A percentile compares a stretch with the other conserved stretches of the same genome.
Evolutionary conservation across 2,888 invertebrate genomes (phyloP).

Genomic region (Drosophila putrida): DNA sequence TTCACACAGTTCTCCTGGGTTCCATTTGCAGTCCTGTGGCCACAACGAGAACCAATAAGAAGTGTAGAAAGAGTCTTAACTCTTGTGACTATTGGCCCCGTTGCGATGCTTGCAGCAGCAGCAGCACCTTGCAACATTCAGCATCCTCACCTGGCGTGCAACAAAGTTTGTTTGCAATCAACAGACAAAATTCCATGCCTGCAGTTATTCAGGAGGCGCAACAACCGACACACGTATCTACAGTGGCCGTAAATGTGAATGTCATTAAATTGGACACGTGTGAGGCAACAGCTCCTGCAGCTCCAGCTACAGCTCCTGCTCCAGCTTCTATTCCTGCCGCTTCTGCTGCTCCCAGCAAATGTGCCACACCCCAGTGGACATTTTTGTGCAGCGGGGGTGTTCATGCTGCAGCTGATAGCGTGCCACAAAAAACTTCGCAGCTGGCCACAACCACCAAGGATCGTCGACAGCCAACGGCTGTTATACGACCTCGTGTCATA

Average conservation of each 20-base stretch:
- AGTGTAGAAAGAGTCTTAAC: slow-evolving; percentile 53
- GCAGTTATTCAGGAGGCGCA: slow-evolving; percentile 18
- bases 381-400: slow-evolving; percentile 74
- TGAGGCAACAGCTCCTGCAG: not conserved
- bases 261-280: slow-evolving; percentile 46
- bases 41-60: slow-evolving; percentile 40
- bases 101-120: slow-evolving; percentile 75
- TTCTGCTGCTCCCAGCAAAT: not conserved
- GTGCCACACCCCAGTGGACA: slow-evolving; percentile 68
- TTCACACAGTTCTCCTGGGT: not conserved
- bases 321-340: not conserved
- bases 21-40: slow-evolving; percentile 35
- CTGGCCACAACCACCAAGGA: slow-evolving; percentile 13
- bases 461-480: slow-evolving; percentile 48
- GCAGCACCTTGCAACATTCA: slow-evolving; percentile 30
- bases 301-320: not conserved
- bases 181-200: slow-evolving; percentile 22
- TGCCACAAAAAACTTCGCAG: slow-evolving; percentile 1
- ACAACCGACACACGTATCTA: slow-evolving; percentile 53
- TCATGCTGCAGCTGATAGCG: slow-evolving; percentile 8
- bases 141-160: slow-evolving; percentile 23
- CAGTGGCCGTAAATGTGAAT: slow-evolving; percentile 70
- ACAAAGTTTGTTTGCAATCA: slow-evolving; percentile 12
- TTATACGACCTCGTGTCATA: slow-evolving; percentile 62
- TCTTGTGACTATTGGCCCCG: slow-evolving; percentile 89